Evolutionary conservation across 2,888 invertebrate genomes (phyloP).

Genomic region (Drosophila macrospina): DNA sequence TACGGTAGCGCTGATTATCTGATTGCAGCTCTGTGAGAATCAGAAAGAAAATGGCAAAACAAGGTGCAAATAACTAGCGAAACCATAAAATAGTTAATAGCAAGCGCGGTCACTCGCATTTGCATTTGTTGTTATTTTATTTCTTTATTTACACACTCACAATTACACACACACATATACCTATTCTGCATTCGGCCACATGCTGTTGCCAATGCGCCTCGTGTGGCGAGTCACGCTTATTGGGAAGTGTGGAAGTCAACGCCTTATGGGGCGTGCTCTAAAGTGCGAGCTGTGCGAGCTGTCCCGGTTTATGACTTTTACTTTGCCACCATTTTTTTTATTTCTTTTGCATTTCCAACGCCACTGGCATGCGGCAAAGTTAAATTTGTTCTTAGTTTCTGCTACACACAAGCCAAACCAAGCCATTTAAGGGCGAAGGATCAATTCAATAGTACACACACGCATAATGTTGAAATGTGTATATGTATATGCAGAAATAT

Average conservation of each 20-base stretch:
- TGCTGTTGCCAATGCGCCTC: constrained; percentile 40
- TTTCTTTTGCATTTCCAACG: constrained; percentile 34
- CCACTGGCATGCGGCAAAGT: constrained; percentile 63
- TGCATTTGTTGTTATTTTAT: constrained; percentile 31
- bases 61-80: constrained; percentile 61
- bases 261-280: constrained; percentile 35
- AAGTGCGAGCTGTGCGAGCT: constrained; percentile 30
- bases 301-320: constrained; percentile 26
- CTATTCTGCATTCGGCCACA: constrained; percentile 21
- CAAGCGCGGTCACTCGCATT: constrained; percentile 54
- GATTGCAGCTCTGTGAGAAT: constrained; percentile 32
- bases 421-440: constrained; percentile 23
- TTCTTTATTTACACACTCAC: background rate
- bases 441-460: constrained; percentile 32
- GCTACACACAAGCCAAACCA: constrained; percentile 14
- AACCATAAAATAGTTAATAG: constrained; percentile 74
- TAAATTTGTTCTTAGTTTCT: constrained; percentile 41
- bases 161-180: constrained; percentile 11
- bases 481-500: constrained; percentile 8
- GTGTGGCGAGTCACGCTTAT: constrained; percentile 68
- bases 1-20: background rate
- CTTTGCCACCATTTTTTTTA: constrained; percentile 30
- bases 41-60: constrained; percentile 1
- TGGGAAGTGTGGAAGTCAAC: constrained; percentile 26
- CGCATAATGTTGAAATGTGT: constrained; percentile 1